phyloP scores from a whole-genome alignment of 1,140 invertebrate genomes.

The Daktulosphaira vitifoliae region DNA sequence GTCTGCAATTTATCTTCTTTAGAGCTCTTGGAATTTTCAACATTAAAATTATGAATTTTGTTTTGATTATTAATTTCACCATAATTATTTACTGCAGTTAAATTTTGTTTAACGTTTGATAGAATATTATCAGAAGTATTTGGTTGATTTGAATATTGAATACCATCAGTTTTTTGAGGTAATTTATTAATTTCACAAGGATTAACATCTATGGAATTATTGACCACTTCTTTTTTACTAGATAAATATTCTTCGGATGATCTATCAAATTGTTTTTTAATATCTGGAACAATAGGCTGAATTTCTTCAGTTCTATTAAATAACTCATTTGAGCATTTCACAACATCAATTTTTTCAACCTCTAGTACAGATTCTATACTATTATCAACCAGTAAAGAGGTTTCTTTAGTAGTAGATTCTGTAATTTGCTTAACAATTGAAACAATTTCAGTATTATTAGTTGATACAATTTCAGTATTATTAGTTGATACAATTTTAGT shows the following conservation, averaged over 20 bases:
- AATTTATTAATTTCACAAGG: neutral
- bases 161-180: neutral
- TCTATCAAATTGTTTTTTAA: neutral
- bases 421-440: no score
- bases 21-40: neutral
- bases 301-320: neutral
- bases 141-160: neutral
- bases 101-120: neutral
- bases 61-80: neutral
- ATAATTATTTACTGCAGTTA: neutral
- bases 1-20: neutral
- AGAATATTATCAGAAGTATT: neutral
- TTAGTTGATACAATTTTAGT: no score
- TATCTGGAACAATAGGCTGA: neutral
- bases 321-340: neutral
- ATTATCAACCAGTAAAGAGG: no score
- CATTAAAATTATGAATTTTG: slow-evolving; percentile 3
- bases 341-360: neutral
- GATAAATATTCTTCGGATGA: neutral
- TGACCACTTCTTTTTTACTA: neutral
- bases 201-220: neutral
- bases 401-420: no score
- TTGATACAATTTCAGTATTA: no score
- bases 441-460: no score
- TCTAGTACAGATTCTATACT: neutral